Evolutionary conservation across 1,140 invertebrate genomes (phyloP).

Genomic region (Drosophila insularis): DNA sequence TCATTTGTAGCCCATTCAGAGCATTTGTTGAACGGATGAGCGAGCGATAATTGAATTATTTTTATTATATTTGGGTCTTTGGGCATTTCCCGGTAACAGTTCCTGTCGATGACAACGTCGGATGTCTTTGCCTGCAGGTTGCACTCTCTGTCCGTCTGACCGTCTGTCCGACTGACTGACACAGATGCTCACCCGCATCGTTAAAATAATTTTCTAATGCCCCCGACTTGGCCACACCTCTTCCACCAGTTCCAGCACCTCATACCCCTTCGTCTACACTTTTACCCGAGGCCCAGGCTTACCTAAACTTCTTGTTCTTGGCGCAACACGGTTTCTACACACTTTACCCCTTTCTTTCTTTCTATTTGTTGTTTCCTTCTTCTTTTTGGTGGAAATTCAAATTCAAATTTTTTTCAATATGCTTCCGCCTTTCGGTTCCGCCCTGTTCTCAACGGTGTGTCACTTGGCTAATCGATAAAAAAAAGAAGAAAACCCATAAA

Average conservation of each 20-base stretch:
- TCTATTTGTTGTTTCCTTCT: background rate
- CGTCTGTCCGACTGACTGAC: background rate
- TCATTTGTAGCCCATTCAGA: conserved; percentile 74
- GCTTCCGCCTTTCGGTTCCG: conserved; percentile 42
- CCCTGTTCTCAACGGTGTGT: conserved; percentile 30
- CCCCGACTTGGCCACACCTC: conserved; percentile 53
- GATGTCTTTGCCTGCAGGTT: conserved; percentile 39
- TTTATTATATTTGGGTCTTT: conserved; percentile 59
- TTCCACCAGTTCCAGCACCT: background rate
- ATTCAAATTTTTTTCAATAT: conserved; percentile 50
- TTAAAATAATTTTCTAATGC: conserved; percentile 73
- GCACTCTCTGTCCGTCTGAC: conserved; percentile 20
- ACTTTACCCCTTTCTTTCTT: conserved; percentile 1
- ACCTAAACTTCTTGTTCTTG: background rate
- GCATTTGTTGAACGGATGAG: conserved; percentile 39
- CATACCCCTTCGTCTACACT: background rate
- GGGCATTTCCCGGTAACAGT: conserved; percentile 47
- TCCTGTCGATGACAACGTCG: background rate
- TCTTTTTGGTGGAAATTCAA: conserved; percentile 24
- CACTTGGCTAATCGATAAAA: conserved; percentile 68
- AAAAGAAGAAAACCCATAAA: background rate
- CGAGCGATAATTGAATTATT: conserved; percentile 76
- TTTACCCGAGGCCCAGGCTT: too few relatives aligned
- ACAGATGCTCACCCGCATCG: conserved; percentile 68
- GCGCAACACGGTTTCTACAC: background rate